Evolutionary conservation across 2,888 invertebrate species (phyloP).

Genomic region (Melieria crassipennis): DNA sequence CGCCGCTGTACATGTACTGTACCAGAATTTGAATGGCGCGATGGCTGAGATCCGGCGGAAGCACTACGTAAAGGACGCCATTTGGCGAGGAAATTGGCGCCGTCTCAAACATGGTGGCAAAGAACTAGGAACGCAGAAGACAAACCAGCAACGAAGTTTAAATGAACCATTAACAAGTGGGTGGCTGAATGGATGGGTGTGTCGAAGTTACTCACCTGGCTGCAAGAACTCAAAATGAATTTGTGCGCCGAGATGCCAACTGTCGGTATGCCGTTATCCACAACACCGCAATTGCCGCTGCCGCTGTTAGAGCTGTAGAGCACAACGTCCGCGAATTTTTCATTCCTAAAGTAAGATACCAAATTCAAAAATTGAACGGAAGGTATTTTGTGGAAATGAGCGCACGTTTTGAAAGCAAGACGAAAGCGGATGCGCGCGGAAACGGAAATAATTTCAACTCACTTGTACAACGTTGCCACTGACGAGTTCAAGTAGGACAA

Average conservation of each 20-base stretch:
- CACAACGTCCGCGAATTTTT: constrained; percentile 84
- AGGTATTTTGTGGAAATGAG: too few relatives aligned
- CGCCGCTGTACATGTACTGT: constrained; percentile 86
- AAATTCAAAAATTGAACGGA: constrained; percentile 1
- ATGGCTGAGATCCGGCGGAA: constrained; percentile 83
- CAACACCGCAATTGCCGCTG: constrained; percentile 61
- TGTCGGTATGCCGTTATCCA: constrained; percentile 66
- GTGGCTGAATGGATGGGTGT: background rate
- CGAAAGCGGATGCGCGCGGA: too few relatives aligned
- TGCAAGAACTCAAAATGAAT: constrained; percentile 85
- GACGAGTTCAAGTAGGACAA: constrained; percentile 83
- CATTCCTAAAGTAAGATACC: constrained; percentile 69
- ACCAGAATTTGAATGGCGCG: constrained; percentile 83
- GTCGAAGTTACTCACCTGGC: constrained; percentile 65
- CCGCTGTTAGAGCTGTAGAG: constrained; percentile 68
- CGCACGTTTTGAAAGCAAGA: too few relatives aligned
- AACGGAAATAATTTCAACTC: constrained; percentile 37
- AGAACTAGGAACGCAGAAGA: constrained; percentile 51
- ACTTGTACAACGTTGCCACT: constrained; percentile 75
- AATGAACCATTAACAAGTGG: background rate
- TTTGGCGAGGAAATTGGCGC: constrained; percentile 63
- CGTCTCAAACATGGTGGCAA: constrained; percentile 65
- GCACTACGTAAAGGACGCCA: constrained; percentile 73
- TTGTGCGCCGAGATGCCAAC: constrained; percentile 86
- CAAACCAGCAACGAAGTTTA: too few relatives aligned